Evolutionary conservation across 2,113 vertebrate species (phyloP).

Genomic region (Fulica atra): DNA sequence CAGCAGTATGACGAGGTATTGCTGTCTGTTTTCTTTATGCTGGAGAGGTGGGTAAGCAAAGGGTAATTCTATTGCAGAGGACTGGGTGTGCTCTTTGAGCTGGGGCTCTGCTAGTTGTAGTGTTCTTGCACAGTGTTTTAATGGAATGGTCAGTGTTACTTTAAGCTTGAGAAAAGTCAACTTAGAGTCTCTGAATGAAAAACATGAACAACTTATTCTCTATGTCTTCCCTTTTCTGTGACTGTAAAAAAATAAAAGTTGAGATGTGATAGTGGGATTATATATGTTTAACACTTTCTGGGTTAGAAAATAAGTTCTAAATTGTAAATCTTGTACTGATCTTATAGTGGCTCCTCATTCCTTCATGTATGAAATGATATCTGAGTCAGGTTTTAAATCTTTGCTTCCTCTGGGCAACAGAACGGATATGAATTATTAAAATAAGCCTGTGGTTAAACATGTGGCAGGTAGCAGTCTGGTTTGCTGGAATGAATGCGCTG

Average conservation of each 20-base stretch:
- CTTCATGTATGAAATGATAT: neutral
- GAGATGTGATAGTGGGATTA: neutral
- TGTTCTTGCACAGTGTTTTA: neutral
- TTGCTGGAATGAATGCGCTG: neutral
- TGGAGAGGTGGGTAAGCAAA: neutral
- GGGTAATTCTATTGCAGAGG: neutral
- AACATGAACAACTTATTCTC: neutral
- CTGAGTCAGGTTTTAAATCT: neutral
- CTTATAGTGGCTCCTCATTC: neutral
- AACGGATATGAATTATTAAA: neutral
- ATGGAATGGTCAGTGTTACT: neutral
- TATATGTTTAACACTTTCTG: neutral
- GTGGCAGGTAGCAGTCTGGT: neutral
- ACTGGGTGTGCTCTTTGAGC: neutral
- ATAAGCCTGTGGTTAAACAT: neutral
- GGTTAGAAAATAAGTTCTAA: neutral
- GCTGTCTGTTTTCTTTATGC: neutral
- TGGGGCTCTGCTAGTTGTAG: accelerated
- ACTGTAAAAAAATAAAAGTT: neutral
- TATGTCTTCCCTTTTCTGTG: neutral
- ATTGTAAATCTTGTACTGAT: neutral
- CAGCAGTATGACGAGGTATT: neutral
- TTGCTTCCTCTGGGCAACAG: neutral
- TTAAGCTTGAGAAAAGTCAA: neutral
- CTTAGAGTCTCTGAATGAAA: neutral